Conservation (phyloP, 2,113 vertebrate species). For the Lagopus muta region DNA sequence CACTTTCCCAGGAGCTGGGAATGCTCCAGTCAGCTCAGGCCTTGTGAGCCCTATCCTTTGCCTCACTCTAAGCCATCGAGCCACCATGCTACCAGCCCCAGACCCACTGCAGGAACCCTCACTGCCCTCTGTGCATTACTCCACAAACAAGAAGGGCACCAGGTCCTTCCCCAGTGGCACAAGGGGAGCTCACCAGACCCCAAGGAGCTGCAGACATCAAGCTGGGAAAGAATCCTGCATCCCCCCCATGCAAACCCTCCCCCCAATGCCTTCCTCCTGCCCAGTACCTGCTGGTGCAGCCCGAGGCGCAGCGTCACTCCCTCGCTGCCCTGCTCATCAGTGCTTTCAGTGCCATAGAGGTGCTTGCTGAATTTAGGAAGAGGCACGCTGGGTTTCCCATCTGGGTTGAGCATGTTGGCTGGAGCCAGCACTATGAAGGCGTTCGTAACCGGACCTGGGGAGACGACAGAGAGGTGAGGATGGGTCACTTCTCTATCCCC, state of each 20-base stretch:
- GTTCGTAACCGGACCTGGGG: slow-evolving; percentile 90
- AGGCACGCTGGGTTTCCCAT: slow-evolving; percentile 85
- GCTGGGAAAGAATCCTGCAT: background rate
- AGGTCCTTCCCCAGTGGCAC: background rate
- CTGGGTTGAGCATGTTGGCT: slow-evolving; percentile 90
- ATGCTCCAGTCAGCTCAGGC: background rate
- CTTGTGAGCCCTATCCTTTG: background rate
- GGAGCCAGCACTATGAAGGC: slow-evolving; percentile 88
- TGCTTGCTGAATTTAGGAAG: slow-evolving; percentile 92
- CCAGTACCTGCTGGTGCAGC: slow-evolving; percentile 84
- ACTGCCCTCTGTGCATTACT: no score
- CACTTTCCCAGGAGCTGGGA: background rate
- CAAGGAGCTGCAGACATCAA: background rate
- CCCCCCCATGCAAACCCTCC: no score
- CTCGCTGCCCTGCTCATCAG: slow-evolving; percentile 70
- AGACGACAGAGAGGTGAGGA: rapidly evolving
- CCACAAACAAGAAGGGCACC: background rate
- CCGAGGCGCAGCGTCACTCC: slow-evolving; percentile 86
- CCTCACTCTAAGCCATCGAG: background rate
- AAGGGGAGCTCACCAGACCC: background rate
- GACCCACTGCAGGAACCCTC: background rate
- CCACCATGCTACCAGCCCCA: no score
- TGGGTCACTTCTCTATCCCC: background rate
- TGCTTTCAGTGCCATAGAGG: slow-evolving; percentile 82
- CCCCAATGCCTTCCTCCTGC: background rate